Evolutionary conservation across 2,888 invertebrate species (phyloP), one percentile per base, ranked within the genome.

Genomic region (Leptopilina myrica): DNA sequence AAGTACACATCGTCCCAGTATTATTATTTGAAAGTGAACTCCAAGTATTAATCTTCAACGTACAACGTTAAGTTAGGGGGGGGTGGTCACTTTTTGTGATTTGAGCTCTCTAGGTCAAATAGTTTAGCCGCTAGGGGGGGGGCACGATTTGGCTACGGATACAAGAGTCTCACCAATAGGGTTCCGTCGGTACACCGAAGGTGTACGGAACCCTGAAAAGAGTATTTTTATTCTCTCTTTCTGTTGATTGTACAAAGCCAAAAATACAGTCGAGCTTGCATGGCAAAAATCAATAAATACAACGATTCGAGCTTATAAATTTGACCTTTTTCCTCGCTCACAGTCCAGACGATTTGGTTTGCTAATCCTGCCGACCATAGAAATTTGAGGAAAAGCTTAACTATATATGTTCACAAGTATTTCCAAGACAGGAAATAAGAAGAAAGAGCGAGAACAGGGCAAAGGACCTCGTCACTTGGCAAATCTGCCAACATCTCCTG

Each of bases 401-500:
- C 64, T 26, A 56, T 26, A 56, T 56, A 56, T 56, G 26, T 73
- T 40, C 56, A 33, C 33, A 33, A 33, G 73, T 73, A 73, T 73
- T 73, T 73, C 56, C 33, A 33, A 33, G 56, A 33, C 9, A n/a
- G 53, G 56, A 73, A 73, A 73, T 53, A 73, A 73, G 73, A 67
- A 49, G 12, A 9, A 62, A 73, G 56, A 33, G 53, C 3, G 7
- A 73, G 56, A 56, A 64, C 26, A 64, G 40, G 33, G 64, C 26
- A 33, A 40, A 11, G 12, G 62, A 14, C 15, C 14, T 81, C 77
- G 81, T 83, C 79, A 83, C 81, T 86, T 86, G 87, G 86, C 85
- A 78, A 81, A 86, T 87, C 84, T 83, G 87, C 87, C 89, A 88
- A 86, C 85, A 87, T 85, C 82, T 82, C 83, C 82, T 78, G 80